Base-by-base conservation (phyloP, 2,113 vertebrate species). In the Callionymus lyra region DNA sequence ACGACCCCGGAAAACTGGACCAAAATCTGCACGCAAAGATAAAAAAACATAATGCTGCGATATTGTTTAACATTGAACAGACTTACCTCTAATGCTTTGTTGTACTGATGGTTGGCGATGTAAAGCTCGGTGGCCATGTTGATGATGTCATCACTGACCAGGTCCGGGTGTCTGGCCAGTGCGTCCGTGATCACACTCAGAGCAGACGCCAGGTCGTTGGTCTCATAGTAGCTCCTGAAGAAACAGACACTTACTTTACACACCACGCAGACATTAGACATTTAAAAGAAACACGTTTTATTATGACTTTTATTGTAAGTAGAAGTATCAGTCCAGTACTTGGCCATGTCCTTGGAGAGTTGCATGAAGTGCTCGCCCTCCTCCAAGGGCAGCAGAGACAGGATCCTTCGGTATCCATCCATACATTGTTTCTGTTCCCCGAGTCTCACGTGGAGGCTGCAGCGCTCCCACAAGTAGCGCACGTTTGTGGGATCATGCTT, bases 311-410 rank as follows among this genome's bases (percentile, higher is more conserved):
- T 12, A 16, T 9, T 27, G 2, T 34, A 31, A 16, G 16, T 34
- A 16, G 17, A 3, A 1, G 18, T 2, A 16, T 14, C 31, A 18
- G 14, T 17, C 12, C 80, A 2, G 2, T 70, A 98, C 95, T 96
- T 98, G 56, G 94, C 94, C 94, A 99, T 98, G 76, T 98, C 94
- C 46, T 92, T 90, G 10, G 94, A 89, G 49, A 99, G 71, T 59
- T 96, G 93, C 93, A 99, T 96, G 60, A 97, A 99, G 31, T 92
- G 89, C 31, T 97, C 90, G 3, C 92, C 94, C 2, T 97, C 92
- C 12, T 88, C 84, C 27, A 89, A 79, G 3, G 94, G 89, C 59
- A 99, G 81, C 31, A 97, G 88, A 1, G 88, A 89, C 36, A 98
- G 73, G 70, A 98, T 92, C 16, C 85, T 86, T 44, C 94, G 83